phyloP scores from a whole-genome alignment of 2,797 vertebrate species.

The Gastrophryne carolinensis region DNA sequence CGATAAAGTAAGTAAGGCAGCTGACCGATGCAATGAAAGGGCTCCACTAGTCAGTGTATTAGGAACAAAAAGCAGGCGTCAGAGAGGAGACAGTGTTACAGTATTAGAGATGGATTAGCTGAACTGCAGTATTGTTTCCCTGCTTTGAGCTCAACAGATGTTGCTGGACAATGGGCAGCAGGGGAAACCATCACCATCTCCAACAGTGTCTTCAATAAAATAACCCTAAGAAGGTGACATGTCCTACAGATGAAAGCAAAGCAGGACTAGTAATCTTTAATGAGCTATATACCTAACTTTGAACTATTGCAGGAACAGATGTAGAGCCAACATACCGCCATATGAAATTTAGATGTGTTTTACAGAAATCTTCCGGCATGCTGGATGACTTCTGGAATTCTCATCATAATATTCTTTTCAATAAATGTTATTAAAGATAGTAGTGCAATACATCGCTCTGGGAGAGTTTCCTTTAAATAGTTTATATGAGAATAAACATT shows the following conservation, averaged over 20 bases:
- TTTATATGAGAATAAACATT: no score
- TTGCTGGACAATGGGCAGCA: neutral
- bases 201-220: neutral
- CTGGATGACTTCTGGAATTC: no score
- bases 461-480: no score
- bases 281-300: no score
- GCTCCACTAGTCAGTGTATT: neutral
- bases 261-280: neutral
- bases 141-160: neutral
- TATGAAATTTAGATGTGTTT: no score
- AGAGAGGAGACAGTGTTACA: neutral
- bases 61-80: neutral
- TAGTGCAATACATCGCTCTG: no score
- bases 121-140: neutral
- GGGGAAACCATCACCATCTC: neutral
- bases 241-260: neutral
- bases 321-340: no score
- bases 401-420: no score
- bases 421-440: no score
- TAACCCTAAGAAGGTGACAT: neutral
- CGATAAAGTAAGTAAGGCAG: neutral
- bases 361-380: no score
- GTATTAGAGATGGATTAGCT: neutral
- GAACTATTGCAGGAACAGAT: no score
- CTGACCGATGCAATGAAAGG: neutral